Evolutionary conservation across 1,140 invertebrate genomes (phyloP).

Genomic region (Akabosia matsudoensis): DNA sequence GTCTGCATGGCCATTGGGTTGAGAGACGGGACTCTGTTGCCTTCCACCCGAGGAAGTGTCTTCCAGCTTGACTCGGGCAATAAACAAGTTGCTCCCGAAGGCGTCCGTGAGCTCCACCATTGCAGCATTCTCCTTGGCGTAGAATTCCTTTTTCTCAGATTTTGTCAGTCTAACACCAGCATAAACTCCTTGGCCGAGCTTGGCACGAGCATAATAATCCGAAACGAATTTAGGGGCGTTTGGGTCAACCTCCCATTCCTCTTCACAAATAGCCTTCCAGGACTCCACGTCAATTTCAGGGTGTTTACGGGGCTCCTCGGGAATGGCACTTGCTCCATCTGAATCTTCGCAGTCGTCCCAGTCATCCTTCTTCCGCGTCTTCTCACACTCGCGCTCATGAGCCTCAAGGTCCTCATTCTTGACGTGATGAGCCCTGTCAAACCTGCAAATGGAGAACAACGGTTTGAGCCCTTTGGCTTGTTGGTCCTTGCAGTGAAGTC

Average conservation of each 20-base stretch:
- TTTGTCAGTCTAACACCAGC: background rate
- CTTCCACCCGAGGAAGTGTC: too few species aligned
- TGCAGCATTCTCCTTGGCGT: background rate
- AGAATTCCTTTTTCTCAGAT: constrained; percentile 10
- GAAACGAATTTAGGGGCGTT: background rate
- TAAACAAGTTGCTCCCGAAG: too few species aligned
- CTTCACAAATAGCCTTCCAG: background rate
- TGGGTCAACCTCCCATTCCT: background rate
- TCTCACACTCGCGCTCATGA: background rate
- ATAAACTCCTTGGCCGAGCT: background rate
- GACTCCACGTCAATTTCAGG: background rate
- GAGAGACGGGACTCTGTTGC: too few species aligned
- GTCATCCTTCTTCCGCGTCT: background rate
- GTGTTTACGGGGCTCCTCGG: background rate
- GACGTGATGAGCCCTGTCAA: background rate
- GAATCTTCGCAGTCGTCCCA: background rate
- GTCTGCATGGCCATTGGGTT: too few species aligned
- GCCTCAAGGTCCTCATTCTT: background rate
- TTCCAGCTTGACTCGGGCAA: too few species aligned
- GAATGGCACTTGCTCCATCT: background rate
- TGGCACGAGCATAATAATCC: background rate
- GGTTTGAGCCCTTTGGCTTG: background rate
- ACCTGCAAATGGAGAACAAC: constrained; percentile 6
- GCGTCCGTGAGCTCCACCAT: too few species aligned
- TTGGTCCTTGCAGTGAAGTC: background rate